These are phyloP conservation scores for Patiria pectinifera DNA, from an alignment of 53 echinoderm and acorn worm genomes.

Conservation along the genomic window DNA sequence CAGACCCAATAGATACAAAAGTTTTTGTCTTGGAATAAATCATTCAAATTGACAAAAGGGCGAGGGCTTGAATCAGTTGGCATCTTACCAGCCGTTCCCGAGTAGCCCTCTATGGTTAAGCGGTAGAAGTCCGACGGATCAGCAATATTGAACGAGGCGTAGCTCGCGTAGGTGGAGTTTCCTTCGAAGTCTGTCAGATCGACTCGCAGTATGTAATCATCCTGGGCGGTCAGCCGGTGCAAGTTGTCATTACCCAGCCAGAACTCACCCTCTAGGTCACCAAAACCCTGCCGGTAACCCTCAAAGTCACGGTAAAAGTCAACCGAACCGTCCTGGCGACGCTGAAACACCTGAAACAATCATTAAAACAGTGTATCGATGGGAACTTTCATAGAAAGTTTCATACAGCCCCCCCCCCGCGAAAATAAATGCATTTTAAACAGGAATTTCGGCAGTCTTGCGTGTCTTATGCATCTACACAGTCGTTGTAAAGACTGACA, in stretches of 20 bases:
- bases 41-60: too few relatives aligned
- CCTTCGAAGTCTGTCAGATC: conserved; percentile 74
- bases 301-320: conserved; percentile 78
- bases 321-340: conserved; percentile 71
- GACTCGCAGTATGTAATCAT: conserved; percentile 84
- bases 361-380: too few relatives aligned
- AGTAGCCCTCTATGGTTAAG: conserved; percentile 74
- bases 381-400: too few relatives aligned
- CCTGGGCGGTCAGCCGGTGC: conserved; percentile 76
- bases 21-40: too few relatives aligned
- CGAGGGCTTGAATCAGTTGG: too few relatives aligned
- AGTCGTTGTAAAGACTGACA: too few relatives aligned
- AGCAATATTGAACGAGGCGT: conserved; percentile 70
- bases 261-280: conserved; percentile 77
- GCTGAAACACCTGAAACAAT: conserved; percentile 64
- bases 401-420: too few relatives aligned
- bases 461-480: too few relatives aligned
- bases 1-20: too few relatives aligned
- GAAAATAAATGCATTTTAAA: too few relatives aligned
- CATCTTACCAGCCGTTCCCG: conserved; percentile 89
- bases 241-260: conserved; percentile 94
- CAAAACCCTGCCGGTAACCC: conserved; percentile 86
- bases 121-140: conserved; percentile 67
- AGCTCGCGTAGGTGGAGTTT: conserved; percentile 71
- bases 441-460: too few relatives aligned